These are phyloP conservation scores for Dasypus novemcinctus DNA, from an alignment of 2,113 vertebrate genomes.

Conservation along the genomic window DNA sequence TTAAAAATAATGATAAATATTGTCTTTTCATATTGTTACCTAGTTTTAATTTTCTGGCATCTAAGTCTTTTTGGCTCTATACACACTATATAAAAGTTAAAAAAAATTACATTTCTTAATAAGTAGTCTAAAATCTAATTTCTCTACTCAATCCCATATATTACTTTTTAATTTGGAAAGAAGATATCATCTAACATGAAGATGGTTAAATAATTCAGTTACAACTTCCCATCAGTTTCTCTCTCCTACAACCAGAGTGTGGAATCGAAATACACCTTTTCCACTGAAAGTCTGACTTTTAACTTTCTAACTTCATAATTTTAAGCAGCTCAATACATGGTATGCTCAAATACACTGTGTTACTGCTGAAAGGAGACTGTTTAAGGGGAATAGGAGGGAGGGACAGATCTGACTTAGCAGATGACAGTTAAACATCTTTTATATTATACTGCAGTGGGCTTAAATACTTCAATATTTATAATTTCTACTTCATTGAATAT, in stretches of 20 bases:
- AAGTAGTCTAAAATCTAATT: neutral
- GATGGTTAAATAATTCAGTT: neutral
- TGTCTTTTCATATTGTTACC: neutral
- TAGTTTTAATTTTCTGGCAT: neutral
- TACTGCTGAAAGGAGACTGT: neutral
- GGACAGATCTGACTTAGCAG: neutral
- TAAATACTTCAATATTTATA: neutral
- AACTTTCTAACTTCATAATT: neutral
- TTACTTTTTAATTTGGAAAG: neutral
- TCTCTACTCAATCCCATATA: neutral
- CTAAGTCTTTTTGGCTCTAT: neutral
- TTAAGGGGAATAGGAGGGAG: neutral
- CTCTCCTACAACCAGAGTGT: neutral
- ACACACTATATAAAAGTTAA: neutral
- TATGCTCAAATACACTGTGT: neutral
- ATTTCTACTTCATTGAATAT: neutral
- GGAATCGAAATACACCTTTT: constrained; percentile 7
- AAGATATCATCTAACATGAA: neutral
- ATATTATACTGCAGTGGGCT: neutral
- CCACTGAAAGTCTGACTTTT: neutral
- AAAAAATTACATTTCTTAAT: neutral
- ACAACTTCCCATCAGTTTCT: neutral
- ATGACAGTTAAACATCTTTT: neutral
- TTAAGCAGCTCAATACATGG: neutral
- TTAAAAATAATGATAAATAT: neutral